A percentile compares a stretch with the other conserved stretches of the same genome.
phyloP scores from a whole-genome alignment of 2,113 vertebrate genomes.

The Oceanodroma tethys region DNA sequence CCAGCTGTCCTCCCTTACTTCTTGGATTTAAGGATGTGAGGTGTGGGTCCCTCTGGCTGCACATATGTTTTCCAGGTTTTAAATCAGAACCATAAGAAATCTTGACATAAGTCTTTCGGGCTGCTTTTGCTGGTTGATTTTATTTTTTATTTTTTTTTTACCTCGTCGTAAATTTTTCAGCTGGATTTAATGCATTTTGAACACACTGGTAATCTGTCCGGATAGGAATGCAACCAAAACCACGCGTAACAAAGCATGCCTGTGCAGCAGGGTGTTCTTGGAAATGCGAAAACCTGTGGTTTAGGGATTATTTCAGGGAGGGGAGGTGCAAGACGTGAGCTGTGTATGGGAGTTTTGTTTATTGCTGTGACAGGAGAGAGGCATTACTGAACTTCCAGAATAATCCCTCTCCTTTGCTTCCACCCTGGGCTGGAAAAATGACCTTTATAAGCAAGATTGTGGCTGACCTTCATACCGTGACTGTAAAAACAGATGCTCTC shows the following conservation, averaged over 20 bases:
- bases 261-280: not conserved
- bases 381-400: not conserved
- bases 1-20: not conserved
- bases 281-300: not conserved
- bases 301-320: conserved; percentile 8
- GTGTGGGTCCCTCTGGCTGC: not conserved
- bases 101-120: not conserved
- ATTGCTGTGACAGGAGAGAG: not conserved
- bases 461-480: not conserved
- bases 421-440: not conserved
- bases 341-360: not conserved
- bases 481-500: not conserved
- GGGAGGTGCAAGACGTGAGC: not conserved
- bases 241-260: not conserved
- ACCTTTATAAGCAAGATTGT: not conserved
- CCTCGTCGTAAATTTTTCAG: not conserved
- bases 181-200: not conserved
- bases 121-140: not conserved
- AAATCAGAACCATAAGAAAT: not conserved
- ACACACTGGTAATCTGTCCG: not conserved
- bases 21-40: not conserved
- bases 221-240: not conserved
- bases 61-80: not conserved
- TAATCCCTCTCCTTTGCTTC: not conserved
- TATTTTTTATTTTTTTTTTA: not conserved